A percentile compares a stretch with the other conserved stretches of the same genome.
Evolutionary conservation across 2,797 vertebrate species (phyloP).

Genomic region (Siniperca obscura): DNA sequence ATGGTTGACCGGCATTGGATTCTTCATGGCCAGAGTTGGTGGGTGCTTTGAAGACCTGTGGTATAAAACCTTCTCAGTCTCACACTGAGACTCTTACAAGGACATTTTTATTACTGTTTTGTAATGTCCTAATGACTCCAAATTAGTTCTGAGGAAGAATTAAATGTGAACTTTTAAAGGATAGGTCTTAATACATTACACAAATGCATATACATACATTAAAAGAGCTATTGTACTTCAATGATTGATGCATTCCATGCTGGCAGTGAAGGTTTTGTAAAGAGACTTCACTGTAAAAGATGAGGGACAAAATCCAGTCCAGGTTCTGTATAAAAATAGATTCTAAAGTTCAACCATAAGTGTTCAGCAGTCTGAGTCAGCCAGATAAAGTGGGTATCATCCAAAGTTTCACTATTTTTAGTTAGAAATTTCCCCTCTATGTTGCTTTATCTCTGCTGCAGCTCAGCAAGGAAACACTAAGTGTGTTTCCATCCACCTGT

Average conservation of each 20-base stretch:
- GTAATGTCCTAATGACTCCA: not conserved
- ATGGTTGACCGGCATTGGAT: slow-evolving; percentile 68
- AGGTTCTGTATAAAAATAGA: not conserved
- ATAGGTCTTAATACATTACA: not conserved
- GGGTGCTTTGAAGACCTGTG: slow-evolving; percentile 39
- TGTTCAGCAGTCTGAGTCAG: not conserved
- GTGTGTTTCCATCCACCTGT: not conserved
- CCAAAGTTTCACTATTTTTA: not conserved
- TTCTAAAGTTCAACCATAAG: not conserved
- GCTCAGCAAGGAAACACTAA: not conserved
- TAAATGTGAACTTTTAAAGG: not conserved
- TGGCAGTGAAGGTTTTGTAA: slow-evolving; percentile 6
- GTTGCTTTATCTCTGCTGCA: not conserved
- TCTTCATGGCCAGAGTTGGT: slow-evolving; percentile 48
- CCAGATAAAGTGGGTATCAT: not conserved
- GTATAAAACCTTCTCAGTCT: slow-evolving; percentile 36
- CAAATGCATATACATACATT: not conserved
- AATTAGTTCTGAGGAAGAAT: not conserved
- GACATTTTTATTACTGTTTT: not conserved
- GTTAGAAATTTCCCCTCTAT: not conserved
- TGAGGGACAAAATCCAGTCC: not conserved
- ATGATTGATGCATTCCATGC: not conserved
- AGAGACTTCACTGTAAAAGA: not conserved
- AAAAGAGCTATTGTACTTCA: not conserved
- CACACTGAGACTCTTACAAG: slow-evolving; percentile 24